Base-by-base conservation (phyloP, 1,140 invertebrate species). In the Dendrolimus punctatus region DNA sequence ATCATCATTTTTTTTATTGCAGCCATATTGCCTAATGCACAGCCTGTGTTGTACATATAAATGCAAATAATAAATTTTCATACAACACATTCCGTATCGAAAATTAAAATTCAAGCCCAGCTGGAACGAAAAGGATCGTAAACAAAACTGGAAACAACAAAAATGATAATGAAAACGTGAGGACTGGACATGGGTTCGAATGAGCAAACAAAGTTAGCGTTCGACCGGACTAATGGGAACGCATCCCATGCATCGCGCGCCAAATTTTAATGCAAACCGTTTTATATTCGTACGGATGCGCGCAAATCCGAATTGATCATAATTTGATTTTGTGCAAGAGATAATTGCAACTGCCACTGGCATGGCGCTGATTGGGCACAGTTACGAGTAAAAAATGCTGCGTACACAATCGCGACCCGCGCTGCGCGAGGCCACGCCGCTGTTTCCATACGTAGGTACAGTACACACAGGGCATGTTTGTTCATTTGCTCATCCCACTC, bases 261-360 rank as follows among this genome's bases (percentile, higher is more conserved):
- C 68, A 83, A 85, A 85, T 87, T 87, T 86, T 81, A 87, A 85
- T 80, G 79, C 80, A 87, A 86, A 87, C 81, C 80, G 80, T 87
- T 87, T 86, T 84, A 85, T 80, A 84, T 87, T 83, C 83, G 81
- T 76, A 68, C 77, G 74, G 72, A 84, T 85, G 72, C 77, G 76
- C 76, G 73, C 84, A 85, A 88, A 86, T 88, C 81, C 79, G 84
- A 87, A 88, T 86, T 86, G 85, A 88, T 88, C 84, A 83, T 87
- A 88, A 87, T 83, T 77, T 79, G 81, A 88, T 87, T 87, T 87
- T 72, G 63, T 76, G 63, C 69, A 58, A 81, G 75, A 74, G 83
- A 86, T 86, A 86, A 86, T 86, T 86, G 83, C 83, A 85, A 84
- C 80, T 84, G 83, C 80, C 80, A 83, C 80, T 72, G 76, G 23